Percentiles rank a stretch among this genome's conserved stretches.
These are phyloP conservation scores for Plutella xylostella DNA, from an alignment of 2,888 invertebrate species.

Conservation along the genomic window DNA sequence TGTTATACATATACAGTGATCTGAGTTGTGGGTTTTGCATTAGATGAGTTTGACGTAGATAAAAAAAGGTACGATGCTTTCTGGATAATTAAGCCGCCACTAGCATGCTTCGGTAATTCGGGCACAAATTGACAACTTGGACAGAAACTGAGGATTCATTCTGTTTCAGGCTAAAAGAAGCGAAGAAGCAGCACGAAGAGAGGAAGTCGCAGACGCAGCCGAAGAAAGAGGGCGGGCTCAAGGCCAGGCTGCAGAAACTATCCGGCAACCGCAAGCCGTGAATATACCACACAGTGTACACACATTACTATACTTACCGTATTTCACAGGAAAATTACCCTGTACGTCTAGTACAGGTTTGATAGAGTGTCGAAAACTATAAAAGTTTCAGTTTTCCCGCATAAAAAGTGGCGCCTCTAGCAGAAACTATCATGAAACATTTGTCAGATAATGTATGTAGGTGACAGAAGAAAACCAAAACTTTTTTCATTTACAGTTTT, in stretches of 20 bases:
- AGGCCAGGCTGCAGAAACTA: conserved; percentile 73
- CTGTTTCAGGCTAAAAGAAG: conserved; percentile 69
- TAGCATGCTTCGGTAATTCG: neutral
- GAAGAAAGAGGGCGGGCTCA: conserved; percentile 74
- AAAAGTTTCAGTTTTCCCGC: too few species aligned
- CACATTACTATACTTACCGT: neutral
- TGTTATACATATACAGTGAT: too few species aligned
- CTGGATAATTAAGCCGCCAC: too few species aligned
- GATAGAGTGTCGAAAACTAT: too few species aligned
- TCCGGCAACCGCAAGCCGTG: conserved; percentile 43
- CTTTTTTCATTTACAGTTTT: neutral
- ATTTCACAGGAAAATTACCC: neutral
- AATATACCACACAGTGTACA: neutral
- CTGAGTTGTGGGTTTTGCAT: neutral
- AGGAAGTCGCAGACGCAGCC: conserved; percentile 65
- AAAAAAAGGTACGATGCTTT: too few species aligned
- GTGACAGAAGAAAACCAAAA: too few species aligned
- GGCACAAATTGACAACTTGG: neutral
- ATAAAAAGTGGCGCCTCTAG: too few species aligned
- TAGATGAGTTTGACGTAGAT: neutral
- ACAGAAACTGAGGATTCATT: too few species aligned
- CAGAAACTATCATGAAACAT: too few species aligned
- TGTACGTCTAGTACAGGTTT: too few species aligned
- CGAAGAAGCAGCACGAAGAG: conserved; percentile 69
- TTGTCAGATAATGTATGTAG: too few species aligned